Conservation (phyloP, 2,888 invertebrate genomes). For the Agrochola lychnidis region DNA sequence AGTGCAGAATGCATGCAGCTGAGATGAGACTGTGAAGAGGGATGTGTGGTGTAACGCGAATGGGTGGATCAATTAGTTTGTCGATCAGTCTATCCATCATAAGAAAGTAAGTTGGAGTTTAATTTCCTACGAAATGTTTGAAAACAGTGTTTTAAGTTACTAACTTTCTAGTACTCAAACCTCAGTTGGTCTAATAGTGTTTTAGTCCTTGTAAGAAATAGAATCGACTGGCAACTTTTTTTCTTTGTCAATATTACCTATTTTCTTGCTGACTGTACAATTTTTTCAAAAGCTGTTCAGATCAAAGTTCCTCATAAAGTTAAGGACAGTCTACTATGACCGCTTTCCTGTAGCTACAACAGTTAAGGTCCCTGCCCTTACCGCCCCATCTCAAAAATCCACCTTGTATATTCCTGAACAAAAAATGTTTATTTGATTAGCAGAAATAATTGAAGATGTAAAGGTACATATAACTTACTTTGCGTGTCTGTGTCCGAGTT, state of each 20-base stretch:
- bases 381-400: not conserved
- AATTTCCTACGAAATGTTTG: not conserved
- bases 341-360: not conserved
- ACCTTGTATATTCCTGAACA: not conserved
- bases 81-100: not conserved
- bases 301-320: not conserved
- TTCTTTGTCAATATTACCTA: not conserved
- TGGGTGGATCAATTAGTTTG: not conserved
- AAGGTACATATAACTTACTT: constrained; percentile 71
- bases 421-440: constrained; percentile 9
- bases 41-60: not conserved
- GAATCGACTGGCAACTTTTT: not conserved
- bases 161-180: not conserved
- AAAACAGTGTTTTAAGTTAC: not conserved
- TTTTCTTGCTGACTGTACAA: not conserved
- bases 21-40: not conserved
- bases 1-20: constrained; percentile 1
- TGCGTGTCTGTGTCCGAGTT: constrained; percentile 80
- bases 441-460: constrained; percentile 21
- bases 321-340: not conserved
- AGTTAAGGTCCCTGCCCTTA: too few species aligned
- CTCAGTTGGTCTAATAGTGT: not conserved
- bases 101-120: not conserved
- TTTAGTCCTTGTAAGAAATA: not conserved
- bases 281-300: too few species aligned